Base-by-base conservation (phyloP, 2,888 invertebrate species). In the Luffia ferchaultella region DNA sequence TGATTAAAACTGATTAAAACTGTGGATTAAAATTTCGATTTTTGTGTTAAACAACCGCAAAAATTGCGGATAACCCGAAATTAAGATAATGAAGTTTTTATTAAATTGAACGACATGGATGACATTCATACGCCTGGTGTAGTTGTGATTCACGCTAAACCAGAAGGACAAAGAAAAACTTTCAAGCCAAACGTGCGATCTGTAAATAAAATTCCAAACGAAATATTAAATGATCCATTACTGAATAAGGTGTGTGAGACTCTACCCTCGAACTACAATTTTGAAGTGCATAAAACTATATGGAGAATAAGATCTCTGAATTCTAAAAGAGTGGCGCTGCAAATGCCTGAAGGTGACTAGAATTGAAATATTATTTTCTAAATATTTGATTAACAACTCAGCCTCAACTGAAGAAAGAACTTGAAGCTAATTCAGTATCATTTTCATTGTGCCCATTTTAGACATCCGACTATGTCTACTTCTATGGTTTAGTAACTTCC, bases 281-380 rank as follows among this genome's bases (percentile, higher is more conserved):
- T 99, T 73, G 99, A 99, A 87, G 89, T 99, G 58, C 93, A 93
- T 53, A 99, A 99, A 74, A 98, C 98, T 0, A 91, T 99, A 71
- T 98, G 98, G 98, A 90, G 96, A 67, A 95, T 98, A 63, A 86
- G 90, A 58, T 91, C 94, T 65, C 76, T 89, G n/a, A 88, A 89
- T 58, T 90, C 95, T 0, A 93, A 93, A 72, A 88, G 93, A 62
- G 97, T 99, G 1, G 98, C 96, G 0, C 77, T 99, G 16, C 99
- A 99, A 78, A 90, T 99, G 87, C 99, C 99, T 0, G 99, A 99
- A 87, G 99, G 88, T 67, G 67, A 55, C 45, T 46, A 44, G 15
- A 15, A 16, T 30, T 20, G 2, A n/a, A 20, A 19, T 17, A 18
- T 17, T 45, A 49, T 53, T 15, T 48, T 44, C 17, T 50, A 46